Evolutionary conservation across 2,888 invertebrate genomes (phyloP).

Genomic region (Chrysomela aeneicollis): DNA sequence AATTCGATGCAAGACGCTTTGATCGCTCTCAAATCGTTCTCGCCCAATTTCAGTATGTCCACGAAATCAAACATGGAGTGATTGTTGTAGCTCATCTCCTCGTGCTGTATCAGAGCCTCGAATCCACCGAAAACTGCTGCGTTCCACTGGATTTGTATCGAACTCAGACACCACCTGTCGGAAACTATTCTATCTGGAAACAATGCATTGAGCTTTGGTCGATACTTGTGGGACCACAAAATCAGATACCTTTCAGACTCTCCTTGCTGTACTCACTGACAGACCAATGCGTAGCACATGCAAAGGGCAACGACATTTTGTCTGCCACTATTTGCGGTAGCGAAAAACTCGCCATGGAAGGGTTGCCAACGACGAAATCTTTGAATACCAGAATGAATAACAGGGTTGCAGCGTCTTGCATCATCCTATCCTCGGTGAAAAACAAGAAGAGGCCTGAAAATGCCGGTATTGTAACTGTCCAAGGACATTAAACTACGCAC

Average conservation of each 20-base stretch:
- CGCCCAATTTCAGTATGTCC: conserved; percentile 53
- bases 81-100: conserved; percentile 44
- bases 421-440: conserved; percentile 64
- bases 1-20: conserved; percentile 65
- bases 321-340: conserved; percentile 61
- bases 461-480: conserved; percentile 17
- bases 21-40: conserved; percentile 63
- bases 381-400: conserved; percentile 64
- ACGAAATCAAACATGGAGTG: conserved; percentile 48
- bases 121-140: conserved; percentile 59
- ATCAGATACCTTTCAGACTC: conserved; percentile 48
- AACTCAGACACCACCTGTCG: conserved; percentile 56
- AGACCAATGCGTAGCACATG: conserved; percentile 62
- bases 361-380: conserved; percentile 59
- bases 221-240: neutral
- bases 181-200: conserved; percentile 40
- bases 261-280: conserved; percentile 59
- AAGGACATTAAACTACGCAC: no score
- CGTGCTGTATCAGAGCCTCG: conserved; percentile 53
- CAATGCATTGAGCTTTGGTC: no score
- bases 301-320: conserved; percentile 63
- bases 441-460: conserved; percentile 65
- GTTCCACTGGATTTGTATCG: conserved; percentile 62
- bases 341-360: conserved; percentile 58
- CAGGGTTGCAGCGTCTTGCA: conserved; percentile 62